Evolutionary conservation across 2,113 vertebrate genomes (phyloP), one percentile per base, ranked within the genome.

Genomic region (Oncorhynchus nerka): DNA sequence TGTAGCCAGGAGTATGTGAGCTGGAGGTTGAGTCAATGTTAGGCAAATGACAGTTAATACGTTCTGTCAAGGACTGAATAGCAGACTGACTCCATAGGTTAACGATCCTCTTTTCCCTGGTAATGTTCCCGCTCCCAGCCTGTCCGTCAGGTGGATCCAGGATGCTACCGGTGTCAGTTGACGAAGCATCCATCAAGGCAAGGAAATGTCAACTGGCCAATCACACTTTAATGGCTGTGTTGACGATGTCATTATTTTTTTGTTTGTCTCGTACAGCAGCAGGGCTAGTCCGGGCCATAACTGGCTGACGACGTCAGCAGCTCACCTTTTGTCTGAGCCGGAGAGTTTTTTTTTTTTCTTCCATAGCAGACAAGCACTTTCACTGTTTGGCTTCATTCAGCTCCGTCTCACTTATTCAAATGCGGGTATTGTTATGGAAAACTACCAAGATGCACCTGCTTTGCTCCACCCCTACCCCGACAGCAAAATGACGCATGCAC

Each of bases 341-440:
- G 75, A 48, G 49, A 45, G 64, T 57, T 78, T 69, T 79, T 57
- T 57, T 80, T 67, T 13, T 76, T 69, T 75, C 62, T 59, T 78
- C 49, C 69, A 61, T 73, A 22, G 9, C 75, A 75, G 80, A 73
- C 61, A 75, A 75, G 71, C 76, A 75, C 68, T 79, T 71, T 73
- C 30, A 32, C 26, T 70, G 68, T 86, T 22, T 66, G 66, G 15
- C 80, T 86, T 84, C 83, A 75, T 80, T 86, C 75, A 79, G 64
- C 75, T 76, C n/a, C 1, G 62, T 61, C 70, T 81, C 80, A 83
- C 62, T 12, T 67, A 75, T 86, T 86, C 57, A 84, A 79, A 82
- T 81, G 70, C 69, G 32, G 19, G 73, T 74, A 66, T 79, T 83
- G 82, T 79, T 82, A 74, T 87, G 81, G 81, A 83, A 84, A 81